Conservation (phyloP, 2,797 vertebrate genomes). For the Anas flavirostris region DNA sequence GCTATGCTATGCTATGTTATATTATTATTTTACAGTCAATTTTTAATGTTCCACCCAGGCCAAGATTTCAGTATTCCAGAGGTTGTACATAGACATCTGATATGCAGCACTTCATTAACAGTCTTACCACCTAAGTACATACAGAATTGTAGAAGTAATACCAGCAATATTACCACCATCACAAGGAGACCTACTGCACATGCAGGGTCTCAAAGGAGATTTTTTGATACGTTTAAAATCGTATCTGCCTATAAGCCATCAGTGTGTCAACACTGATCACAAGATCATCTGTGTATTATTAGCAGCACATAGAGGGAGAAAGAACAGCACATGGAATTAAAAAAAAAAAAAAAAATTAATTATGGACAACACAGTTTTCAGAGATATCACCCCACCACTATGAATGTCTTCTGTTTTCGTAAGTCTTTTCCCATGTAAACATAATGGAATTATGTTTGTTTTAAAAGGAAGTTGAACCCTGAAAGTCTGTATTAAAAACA, state of each 20-base stretch:
- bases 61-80: not conserved
- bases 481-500: not conserved
- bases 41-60: not conserved
- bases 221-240: not conserved
- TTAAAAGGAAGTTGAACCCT: not conserved
- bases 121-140: not conserved
- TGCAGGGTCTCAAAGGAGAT: not conserved
- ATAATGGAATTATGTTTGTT: not conserved
- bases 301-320: not conserved
- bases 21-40: not conserved
- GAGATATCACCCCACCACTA: not conserved
- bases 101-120: not conserved
- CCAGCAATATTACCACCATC: not conserved
- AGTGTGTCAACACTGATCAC: not conserved
- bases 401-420: not conserved
- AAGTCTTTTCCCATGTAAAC: not conserved
- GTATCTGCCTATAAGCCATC: not conserved
- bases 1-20: no score
- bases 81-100: not conserved
- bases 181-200: not conserved
- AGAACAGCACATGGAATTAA: not conserved
- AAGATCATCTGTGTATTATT: not conserved
- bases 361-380: not conserved
- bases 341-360: not conserved
- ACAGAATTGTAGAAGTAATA: not conserved